Evolutionary conservation across 1,140 invertebrate species (phyloP), one percentile per base, ranked within the genome.

Genomic region (Drosophila dunni): DNA sequence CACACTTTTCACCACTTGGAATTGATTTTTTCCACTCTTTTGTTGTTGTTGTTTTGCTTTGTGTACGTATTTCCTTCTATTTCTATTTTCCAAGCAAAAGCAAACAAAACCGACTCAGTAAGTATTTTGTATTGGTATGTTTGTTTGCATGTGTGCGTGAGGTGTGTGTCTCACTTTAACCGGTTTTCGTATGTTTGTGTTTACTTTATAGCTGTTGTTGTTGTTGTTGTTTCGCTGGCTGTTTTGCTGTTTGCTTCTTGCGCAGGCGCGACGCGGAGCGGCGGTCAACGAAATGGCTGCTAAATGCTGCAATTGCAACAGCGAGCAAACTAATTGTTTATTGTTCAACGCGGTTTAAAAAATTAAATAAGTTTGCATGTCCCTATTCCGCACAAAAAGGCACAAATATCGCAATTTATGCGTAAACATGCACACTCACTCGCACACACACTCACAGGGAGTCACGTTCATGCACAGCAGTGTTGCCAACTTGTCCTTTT

Each of bases 141-240:
- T 61, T 64, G 51, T 57, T 54, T 66, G 57, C 33, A 64, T 64
- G 51, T 57, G 60, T 66, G 57, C 33, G 58, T 77, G 44, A 54
- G 68, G 58, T 58, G 62, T 78, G 40, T 46, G 69, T 78, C 64
- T 81, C 75, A 67, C 72, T 51, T 73, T 69, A 85, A 85, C 83
- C 83, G 83, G 82, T 85, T 85, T 85, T 63, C 48, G 29, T 46
- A 33, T 56, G 46, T 72, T 73, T 82, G 66, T 85, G 70, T 82
- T 82, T 81, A 79, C 78, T 62, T 74, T 69, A 54, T 13, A 42
- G 34, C 10, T 80, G 48, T 77, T 74, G 60, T 53, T 45, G 57
- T 29, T 61, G 42, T 50, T 54, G 38, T 34, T 62, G 58, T n/a
- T 67, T 62, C 53, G 29, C 13, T 53, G 11, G n/a, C 29, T 53